A percentile compares a stretch with the other conserved stretches of the same genome.
Conservation (phyloP, 2,888 invertebrate genomes). For the Phanerotoma sp. region DNA sequence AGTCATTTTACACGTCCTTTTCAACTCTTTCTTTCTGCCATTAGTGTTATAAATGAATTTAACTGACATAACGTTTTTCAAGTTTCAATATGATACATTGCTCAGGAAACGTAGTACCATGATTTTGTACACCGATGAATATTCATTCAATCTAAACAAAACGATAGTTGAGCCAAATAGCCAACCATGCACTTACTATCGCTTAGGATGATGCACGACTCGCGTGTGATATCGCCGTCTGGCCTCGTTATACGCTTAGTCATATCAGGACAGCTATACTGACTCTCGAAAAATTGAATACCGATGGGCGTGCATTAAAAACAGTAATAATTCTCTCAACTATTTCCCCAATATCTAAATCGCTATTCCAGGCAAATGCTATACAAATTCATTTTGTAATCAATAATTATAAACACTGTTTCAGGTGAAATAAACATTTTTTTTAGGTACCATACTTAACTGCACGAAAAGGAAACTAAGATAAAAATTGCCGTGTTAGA, state of each 20-base stretch:
- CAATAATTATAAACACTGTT: no score
- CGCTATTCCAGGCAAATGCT: neutral
- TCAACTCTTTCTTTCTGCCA: conserved; percentile 32
- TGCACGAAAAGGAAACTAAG: neutral
- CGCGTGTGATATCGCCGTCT: conserved; percentile 45
- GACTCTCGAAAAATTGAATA: conserved; percentile 17
- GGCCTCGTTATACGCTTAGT: conserved; percentile 4
- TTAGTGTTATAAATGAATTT: conserved; percentile 45
- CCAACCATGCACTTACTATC: conserved; percentile 45
- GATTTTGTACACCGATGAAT: conserved; percentile 48
- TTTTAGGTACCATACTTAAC: neutral
- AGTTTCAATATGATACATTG: conserved; percentile 17
- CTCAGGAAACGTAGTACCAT: conserved; percentile 40
- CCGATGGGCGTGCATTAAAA: conserved; percentile 11
- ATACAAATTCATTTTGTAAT: no score
- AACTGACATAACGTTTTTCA: conserved; percentile 43
- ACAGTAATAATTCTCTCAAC: conserved; percentile 5
- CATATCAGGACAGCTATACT: neutral
- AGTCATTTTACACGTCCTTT: conserved; percentile 25
- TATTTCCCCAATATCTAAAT: conserved; percentile 4
- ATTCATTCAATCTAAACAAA: conserved; percentile 42
- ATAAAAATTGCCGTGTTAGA: no score
- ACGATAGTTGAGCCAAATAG: conserved; percentile 6
- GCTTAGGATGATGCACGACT: conserved; percentile 50
- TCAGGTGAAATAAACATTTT: no score